phyloP scores from a whole-genome alignment of 2,888 invertebrate species.

The Thyatira batis region DNA sequence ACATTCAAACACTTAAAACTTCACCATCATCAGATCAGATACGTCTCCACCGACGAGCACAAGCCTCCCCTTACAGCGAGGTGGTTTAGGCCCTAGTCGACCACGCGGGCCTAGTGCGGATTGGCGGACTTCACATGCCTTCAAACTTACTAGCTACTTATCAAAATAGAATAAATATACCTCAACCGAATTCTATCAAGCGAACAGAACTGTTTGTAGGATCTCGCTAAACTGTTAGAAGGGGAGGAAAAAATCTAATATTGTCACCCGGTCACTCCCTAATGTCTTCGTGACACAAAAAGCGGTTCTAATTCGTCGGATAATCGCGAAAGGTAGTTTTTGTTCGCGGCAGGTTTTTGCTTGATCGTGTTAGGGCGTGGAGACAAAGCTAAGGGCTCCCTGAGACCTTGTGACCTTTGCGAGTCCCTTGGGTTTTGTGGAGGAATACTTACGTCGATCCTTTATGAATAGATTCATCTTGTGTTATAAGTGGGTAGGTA shows the following conservation, averaged over 20 bases:
- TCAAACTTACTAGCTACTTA: background rate
- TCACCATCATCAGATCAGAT: too few relatives aligned
- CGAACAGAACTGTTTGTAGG: conserved; percentile 2
- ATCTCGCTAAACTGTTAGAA: conserved; percentile 28
- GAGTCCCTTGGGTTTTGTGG: background rate
- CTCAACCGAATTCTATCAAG: background rate
- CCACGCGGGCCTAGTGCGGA: too few relatives aligned
- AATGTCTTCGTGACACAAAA: conserved; percentile 55
- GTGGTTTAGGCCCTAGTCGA: too few relatives aligned
- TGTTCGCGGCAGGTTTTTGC: conserved; percentile 38
- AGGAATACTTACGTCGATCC: background rate
- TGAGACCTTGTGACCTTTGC: background rate
- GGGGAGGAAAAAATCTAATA: conserved; percentile 46
- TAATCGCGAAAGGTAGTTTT: conserved; percentile 50
- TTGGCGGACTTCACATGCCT: too few relatives aligned
- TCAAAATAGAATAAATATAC: background rate
- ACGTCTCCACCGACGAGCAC: too few relatives aligned
- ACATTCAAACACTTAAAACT: too few relatives aligned
- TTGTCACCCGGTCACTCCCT: conserved; percentile 41
- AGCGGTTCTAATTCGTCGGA: conserved; percentile 54
- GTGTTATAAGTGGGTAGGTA: background rate
- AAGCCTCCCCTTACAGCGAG: too few relatives aligned
- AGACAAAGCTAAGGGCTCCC: conserved; percentile 2
- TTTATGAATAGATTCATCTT: too few relatives aligned
- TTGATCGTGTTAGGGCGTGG: conserved; percentile 42